phyloP scores from a whole-genome alignment of 2,797 vertebrate species.

The Eospalax fontanierii region DNA sequence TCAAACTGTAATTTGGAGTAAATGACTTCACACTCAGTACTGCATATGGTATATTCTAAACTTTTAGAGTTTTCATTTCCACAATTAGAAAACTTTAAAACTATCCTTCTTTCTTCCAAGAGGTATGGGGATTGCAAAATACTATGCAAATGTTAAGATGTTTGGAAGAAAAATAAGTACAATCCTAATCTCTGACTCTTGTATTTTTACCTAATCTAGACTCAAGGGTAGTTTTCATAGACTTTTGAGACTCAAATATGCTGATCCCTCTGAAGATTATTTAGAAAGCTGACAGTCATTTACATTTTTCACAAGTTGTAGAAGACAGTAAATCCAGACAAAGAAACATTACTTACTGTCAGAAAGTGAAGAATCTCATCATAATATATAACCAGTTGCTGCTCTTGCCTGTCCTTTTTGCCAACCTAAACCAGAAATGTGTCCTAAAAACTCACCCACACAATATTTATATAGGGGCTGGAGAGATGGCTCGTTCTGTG shows the following conservation, averaged over 20 bases:
- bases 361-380: not conserved
- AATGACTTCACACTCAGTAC: not conserved
- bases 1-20: not conserved
- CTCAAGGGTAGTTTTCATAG: not conserved
- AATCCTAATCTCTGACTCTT: not conserved
- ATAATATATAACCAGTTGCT: not conserved
- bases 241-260: not conserved
- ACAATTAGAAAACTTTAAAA: constrained; percentile 40
- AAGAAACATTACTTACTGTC: not conserved
- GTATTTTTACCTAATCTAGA: constrained; percentile 22
- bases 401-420: not conserved
- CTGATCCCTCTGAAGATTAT: not conserved
- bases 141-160: not conserved
- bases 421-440: not conserved
- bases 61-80: not conserved
- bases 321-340: not conserved
- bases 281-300: not conserved
- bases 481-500: not conserved
- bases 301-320: constrained; percentile 5
- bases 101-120: not conserved
- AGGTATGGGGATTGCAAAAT: not conserved
- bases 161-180: constrained; percentile 55
- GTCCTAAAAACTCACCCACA: not conserved
- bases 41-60: not conserved
- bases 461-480: not conserved